Conservation (phyloP, 1,140 invertebrate genomes). For the Trichonephila inaurata region DNA sequence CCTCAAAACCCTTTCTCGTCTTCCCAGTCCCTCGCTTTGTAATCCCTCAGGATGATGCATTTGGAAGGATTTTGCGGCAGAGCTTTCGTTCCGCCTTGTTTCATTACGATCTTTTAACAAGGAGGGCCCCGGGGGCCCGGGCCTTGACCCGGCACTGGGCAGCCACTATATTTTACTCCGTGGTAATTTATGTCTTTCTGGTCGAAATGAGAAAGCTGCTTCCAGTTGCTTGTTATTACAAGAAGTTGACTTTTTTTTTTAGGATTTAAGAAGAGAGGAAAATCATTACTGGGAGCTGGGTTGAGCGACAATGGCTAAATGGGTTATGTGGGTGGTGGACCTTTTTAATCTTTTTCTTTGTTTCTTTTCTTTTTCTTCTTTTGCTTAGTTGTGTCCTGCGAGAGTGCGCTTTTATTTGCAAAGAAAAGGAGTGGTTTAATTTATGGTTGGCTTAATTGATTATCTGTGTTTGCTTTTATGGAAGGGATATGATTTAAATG, state of each 20-base stretch:
- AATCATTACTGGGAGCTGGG: background rate
- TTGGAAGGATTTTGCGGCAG: background rate
- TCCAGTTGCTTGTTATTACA: background rate
- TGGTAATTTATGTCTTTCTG: slow-evolving; percentile 30
- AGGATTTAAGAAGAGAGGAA: background rate
- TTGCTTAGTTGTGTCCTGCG: background rate
- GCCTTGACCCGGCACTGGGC: background rate
- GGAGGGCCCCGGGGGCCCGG: background rate
- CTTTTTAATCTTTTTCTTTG: background rate
- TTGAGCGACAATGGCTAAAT: background rate
- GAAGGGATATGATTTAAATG: background rate
- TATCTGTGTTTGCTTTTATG: background rate
- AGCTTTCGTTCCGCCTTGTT: slow-evolving; percentile 41
- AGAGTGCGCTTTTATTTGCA: background rate
- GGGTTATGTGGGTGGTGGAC: background rate
- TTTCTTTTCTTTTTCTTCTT: background rate
- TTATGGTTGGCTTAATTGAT: background rate
- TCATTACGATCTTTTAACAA: slow-evolving; percentile 50
- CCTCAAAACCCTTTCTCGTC: slow-evolving; percentile 3
- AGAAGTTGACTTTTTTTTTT: background rate
- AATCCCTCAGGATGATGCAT: slow-evolving; percentile 44
- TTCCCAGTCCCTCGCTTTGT: background rate
- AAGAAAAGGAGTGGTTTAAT: background rate
- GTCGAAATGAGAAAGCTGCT: background rate
- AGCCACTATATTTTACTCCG: slow-evolving; percentile 9